phyloP scores from a whole-genome alignment of 2,113 vertebrate genomes.

The Chinchilla lanigera region DNA sequence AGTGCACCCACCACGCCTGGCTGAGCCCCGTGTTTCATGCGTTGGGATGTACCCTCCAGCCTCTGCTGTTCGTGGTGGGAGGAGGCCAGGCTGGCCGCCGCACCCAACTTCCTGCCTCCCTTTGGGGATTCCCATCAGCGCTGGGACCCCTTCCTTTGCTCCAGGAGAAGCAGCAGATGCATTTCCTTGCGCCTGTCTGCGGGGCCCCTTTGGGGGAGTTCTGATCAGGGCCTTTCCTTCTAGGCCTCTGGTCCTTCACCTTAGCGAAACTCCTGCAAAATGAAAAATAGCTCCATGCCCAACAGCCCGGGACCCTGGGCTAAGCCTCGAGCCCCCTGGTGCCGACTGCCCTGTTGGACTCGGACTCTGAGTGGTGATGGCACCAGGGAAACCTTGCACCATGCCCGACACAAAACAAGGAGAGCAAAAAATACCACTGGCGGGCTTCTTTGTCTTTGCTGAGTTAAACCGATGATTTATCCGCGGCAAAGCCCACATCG shows the following conservation, averaged over 20 bases:
- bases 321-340: background rate
- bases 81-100: background rate
- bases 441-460: background rate
- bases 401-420: background rate
- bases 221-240: background rate
- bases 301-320: background rate
- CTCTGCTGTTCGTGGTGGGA: background rate
- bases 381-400: background rate
- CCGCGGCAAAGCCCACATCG: background rate
- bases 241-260: background rate
- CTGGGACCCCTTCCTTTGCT: background rate
- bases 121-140: background rate
- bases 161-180: background rate
- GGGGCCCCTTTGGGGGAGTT: background rate
- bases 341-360: background rate
- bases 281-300: background rate
- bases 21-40: background rate
- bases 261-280: background rate
- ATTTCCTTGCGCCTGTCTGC: background rate
- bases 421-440: background rate
- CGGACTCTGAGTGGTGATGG: background rate
- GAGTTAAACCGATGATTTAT: background rate
- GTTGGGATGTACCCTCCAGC: background rate
- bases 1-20: background rate
- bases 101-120: background rate